A percentile compares a stretch with the other conserved stretches of the same genome.
Conservation (phyloP, 2,888 invertebrate species). For the Zeuzera pyrina region DNA sequence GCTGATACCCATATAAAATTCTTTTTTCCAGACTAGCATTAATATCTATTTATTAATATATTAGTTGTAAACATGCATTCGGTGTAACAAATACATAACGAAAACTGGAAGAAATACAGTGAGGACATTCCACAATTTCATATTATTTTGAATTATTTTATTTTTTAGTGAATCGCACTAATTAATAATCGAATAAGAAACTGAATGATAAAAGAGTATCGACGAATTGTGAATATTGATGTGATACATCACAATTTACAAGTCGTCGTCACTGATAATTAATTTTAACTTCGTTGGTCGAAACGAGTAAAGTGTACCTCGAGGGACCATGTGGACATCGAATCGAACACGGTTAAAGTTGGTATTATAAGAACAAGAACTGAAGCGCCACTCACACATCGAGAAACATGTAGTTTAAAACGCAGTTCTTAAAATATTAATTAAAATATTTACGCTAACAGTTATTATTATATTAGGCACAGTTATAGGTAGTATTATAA, state of each 20-base stretch:
- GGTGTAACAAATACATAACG: not conserved
- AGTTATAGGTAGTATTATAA: too few species aligned
- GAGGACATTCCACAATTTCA: too few species aligned
- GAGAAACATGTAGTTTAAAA: too few species aligned
- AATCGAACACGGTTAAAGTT: slow-evolving; percentile 68
- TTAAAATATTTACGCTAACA: too few species aligned
- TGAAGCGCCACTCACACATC: slow-evolving; percentile 28
- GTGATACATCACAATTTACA: too few species aligned
- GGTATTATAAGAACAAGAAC: slow-evolving; percentile 56
- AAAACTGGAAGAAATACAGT: not conserved
- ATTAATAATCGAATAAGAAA: too few species aligned
- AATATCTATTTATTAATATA: not conserved
- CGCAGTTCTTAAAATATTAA: too few species aligned
- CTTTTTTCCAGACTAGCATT: not conserved
- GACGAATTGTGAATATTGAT: too few species aligned
- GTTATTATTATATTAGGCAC: too few species aligned
- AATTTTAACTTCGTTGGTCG: slow-evolving; percentile 65
- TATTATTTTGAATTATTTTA: not conserved
- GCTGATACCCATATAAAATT: not conserved
- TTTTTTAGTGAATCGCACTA: not conserved
- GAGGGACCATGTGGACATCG: slow-evolving; percentile 57
- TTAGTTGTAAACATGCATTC: not conserved
- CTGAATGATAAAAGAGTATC: too few species aligned
- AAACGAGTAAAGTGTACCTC: slow-evolving; percentile 52
- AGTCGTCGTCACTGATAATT: slow-evolving; percentile 58